Conservation (phyloP, 2,888 invertebrate genomes). For the Drosophila setosimentum region DNA sequence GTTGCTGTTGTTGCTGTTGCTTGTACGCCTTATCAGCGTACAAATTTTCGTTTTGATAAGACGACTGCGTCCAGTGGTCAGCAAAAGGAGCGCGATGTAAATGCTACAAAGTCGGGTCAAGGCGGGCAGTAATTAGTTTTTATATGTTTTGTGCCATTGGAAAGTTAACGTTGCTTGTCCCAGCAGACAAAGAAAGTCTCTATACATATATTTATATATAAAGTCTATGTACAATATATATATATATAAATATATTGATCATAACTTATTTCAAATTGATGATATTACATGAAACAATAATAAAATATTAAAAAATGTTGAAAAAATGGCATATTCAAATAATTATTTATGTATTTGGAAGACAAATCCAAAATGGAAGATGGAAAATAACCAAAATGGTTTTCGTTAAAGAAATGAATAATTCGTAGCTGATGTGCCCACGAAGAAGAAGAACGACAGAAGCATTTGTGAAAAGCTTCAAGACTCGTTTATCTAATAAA, state of each 20-base stretch:
- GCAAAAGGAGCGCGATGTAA: slow-evolving; percentile 46
- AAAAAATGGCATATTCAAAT: background rate
- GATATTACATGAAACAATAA: background rate
- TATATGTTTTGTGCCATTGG: slow-evolving; percentile 20
- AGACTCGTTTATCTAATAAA: background rate
- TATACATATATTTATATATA: background rate
- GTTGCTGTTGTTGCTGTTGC: slow-evolving; percentile 35
- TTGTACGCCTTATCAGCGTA: slow-evolving; percentile 68
- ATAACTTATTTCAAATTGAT: too few relatives aligned
- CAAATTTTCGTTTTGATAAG: slow-evolving; percentile 79
- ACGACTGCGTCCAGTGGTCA: slow-evolving; percentile 28
- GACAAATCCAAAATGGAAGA: background rate
- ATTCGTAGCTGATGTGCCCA: background rate
- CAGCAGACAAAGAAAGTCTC: slow-evolving; percentile 16
- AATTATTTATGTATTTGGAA: background rate
- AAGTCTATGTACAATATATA: too few relatives aligned
- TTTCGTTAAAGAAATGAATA: background rate
- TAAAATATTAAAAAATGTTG: too few relatives aligned
- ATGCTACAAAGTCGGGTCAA: slow-evolving; percentile 7
- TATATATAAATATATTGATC: too few relatives aligned
- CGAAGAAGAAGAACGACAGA: background rate
- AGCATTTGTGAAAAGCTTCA: background rate
- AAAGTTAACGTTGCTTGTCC: slow-evolving; percentile 14
- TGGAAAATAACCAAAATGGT: background rate
- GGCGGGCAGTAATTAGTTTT: slow-evolving; percentile 47